Base-by-base conservation (phyloP, 2,797 vertebrate genomes). In the Danio tinwini region DNA sequence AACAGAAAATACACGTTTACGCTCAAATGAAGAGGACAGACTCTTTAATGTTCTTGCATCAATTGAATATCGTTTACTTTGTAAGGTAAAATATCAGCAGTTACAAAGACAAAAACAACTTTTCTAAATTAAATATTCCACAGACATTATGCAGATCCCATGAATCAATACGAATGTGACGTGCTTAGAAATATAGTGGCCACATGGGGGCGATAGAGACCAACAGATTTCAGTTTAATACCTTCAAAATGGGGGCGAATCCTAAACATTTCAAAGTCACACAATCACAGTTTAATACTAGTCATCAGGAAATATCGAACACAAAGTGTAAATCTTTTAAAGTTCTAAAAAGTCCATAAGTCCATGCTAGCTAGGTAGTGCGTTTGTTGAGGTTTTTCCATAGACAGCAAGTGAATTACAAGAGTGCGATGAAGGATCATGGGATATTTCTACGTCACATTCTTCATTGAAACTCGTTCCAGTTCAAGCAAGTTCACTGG, bases 161-260 rank as follows among this genome's bases (percentile, higher is more conserved):
- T 45, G 29, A 69, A 37, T 8, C 67, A 52, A 13, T 52, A 10
- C 12, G 49, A 5, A 19, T 13, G 50, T 45, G 42, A 58, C 42
- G 21, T 72, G 70, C 39, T 56, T 63, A 52, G 6, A 52, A 42
- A 65, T 42, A 59, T 47, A 50, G 12, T 50, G 12, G n/a, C 75
- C 75, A 69, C 69, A 65, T 21, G 75, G 39, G 47, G 81, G 81
- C n/a, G 62, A 68, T 59, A 74, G n/a, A 53, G 12, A 39, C 8
- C 65, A 9, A n/a, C 39, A 40, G 9, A 42, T 16, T 16, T n/a
- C 14, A n/a, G 5, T 67, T 21, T 49, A 47, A 47, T 8, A 29
- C 68, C 17, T 13, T 13, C 44, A 42, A 37, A 19, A 50, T 47
- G 21, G 40, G 10, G 29, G 3, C 37, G 42, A 37, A 70, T 17